A percentile compares a stretch with the other conserved stretches of the same genome.
phyloP scores from a whole-genome alignment of 2,113 vertebrate species.

The Lipophrys pholis region DNA sequence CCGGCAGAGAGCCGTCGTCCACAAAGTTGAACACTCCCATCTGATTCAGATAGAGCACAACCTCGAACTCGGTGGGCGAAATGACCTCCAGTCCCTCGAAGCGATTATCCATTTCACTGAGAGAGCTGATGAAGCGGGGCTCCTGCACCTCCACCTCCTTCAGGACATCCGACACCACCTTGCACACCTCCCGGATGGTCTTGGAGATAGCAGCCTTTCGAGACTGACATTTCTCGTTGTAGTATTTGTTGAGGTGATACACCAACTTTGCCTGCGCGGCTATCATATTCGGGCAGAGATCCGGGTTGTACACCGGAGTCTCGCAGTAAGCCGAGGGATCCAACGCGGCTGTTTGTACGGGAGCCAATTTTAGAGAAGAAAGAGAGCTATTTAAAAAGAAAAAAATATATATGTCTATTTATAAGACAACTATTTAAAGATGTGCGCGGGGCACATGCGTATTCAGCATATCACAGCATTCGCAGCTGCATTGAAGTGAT shows the following conservation, averaged over 20 bases:
- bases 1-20: slow-evolving; percentile 98
- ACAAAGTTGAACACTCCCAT: slow-evolving; percentile 99
- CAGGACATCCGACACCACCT: slow-evolving; percentile 98
- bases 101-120: slow-evolving; percentile 98
- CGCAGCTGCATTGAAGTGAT: slow-evolving; percentile 62
- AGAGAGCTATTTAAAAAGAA: slow-evolving; percentile 74
- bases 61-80: slow-evolving; percentile 97
- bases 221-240: slow-evolving; percentile 99
- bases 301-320: slow-evolving; percentile 99
- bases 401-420: slow-evolving; percentile 60
- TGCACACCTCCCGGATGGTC: slow-evolving; percentile 98
- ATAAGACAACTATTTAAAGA: slow-evolving; percentile 45
- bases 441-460: slow-evolving; percentile 79
- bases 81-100: slow-evolving; percentile 98
- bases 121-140: slow-evolving; percentile 98
- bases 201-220: slow-evolving; percentile 98
- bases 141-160: slow-evolving; percentile 99
- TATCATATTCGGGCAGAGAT: slow-evolving; percentile 99
- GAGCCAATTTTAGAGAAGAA: slow-evolving; percentile 98
- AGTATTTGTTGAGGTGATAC: slow-evolving; percentile 99
- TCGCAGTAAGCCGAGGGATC: slow-evolving; percentile 99
- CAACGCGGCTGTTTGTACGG: slow-evolving; percentile 98
- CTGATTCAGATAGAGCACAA: slow-evolving; percentile 98
- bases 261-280: slow-evolving; percentile 99
- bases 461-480: slow-evolving; percentile 60